Evolutionary conservation across 2,113 vertebrate genomes (phyloP), one percentile per base, ranked within the genome.

Genomic region (Pelmatolapia mariae): DNA sequence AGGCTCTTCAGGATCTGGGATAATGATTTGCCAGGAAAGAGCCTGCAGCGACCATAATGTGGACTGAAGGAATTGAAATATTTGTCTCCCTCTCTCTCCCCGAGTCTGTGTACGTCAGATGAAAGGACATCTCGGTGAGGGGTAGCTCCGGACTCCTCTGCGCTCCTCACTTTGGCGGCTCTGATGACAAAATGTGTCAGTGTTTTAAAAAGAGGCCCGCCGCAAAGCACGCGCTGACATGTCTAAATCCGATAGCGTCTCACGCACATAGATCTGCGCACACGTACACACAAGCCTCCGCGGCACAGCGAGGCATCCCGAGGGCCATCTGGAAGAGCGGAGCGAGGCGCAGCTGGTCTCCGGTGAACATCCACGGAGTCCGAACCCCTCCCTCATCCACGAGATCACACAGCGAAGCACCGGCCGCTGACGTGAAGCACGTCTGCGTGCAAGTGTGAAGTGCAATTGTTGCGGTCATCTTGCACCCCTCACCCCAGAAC

Each of bases 331-430:
- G 95, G 93, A 94, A 83, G 87, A 86, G 86, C 83, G 80, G 86
- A 82, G 91, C 33, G 56, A 92, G 86, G 54, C 94, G 90, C 95
- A 95, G 96, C 95, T 96, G 96, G 93, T 94, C 89, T 89, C 89
- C 89, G 83, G 85, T 47, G 88, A 91, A 85, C 89, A 57, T 91
- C 89, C 86, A 78, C 26, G 3, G 15, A 71, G 57, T 90, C 83
- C 45, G 81, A 91, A 93, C 89, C 85, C 66, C 90, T 89, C 87
- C 33, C 33, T n/a, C 31, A 85, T 94, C 93, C 89, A 57, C 71
- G 59, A 91, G 87, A 84, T 87, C 88, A 81, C 73, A 84, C 87
- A 81, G 89, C 13, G 54, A 86, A 87, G 83, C 80, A 57, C 87
- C 89, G 86, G 83, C 93, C 88, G 86, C 38, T 24, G 84, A 78